Conservation (phyloP, 2,888 invertebrate genomes). For the Tineola bisselliella region DNA sequence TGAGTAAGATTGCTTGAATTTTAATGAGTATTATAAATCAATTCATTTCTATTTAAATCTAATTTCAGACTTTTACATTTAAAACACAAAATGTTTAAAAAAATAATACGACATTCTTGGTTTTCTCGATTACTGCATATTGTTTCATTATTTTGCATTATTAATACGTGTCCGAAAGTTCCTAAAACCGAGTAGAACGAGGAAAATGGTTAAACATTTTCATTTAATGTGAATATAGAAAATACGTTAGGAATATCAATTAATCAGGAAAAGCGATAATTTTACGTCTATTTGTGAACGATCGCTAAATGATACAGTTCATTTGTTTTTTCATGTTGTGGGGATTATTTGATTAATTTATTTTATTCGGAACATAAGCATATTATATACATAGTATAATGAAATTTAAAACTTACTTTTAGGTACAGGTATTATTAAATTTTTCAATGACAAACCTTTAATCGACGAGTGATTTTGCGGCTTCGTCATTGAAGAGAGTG, state of each 20-base stretch:
- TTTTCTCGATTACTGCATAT: too few species aligned
- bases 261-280: slow-evolving; percentile 10
- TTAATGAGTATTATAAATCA: slow-evolving; percentile 3
- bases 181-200: too few species aligned
- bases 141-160: too few species aligned
- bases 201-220: too few species aligned
- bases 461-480: slow-evolving; percentile 37
- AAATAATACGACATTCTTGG: background rate
- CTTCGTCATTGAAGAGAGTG: slow-evolving; percentile 28
- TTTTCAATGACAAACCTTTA: background rate
- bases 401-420: too few species aligned
- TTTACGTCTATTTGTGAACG: background rate
- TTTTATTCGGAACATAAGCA: too few species aligned
- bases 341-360: too few species aligned
- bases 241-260: background rate
- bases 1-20: background rate
- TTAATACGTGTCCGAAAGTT: too few species aligned
- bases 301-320: background rate
- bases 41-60: background rate
- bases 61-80: background rate
- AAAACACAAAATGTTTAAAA: background rate
- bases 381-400: too few species aligned
- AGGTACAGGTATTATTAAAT: too few species aligned
- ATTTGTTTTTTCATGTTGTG: background rate
- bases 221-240: background rate